A percentile compares a stretch with the other conserved stretches of the same genome.
Conservation (phyloP, 2,888 invertebrate genomes). For the Scaeva pyrastri region DNA sequence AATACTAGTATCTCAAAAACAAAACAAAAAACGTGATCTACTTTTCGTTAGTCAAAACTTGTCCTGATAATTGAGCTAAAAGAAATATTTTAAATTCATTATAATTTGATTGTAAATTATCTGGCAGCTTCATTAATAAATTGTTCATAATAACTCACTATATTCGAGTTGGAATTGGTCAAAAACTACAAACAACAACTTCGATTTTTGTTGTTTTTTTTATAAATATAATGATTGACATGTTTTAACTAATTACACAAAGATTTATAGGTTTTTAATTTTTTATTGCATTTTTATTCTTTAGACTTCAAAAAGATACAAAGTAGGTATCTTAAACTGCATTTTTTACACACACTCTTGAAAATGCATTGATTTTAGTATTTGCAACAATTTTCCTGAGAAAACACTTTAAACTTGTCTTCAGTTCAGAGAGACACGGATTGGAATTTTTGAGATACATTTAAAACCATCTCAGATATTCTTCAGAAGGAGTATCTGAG, state of each 20-base stretch:
- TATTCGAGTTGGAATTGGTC: slow-evolving; percentile 49
- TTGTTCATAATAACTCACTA: slow-evolving; percentile 66
- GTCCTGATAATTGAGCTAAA: slow-evolving; percentile 46
- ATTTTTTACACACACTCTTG: too few species aligned
- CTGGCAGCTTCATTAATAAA: slow-evolving; percentile 44
- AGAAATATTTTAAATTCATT: slow-evolving; percentile 57
- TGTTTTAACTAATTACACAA: slow-evolving; percentile 68
- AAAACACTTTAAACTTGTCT: slow-evolving; percentile 67
- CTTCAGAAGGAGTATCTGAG: not conserved
- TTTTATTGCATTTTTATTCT: slow-evolving; percentile 12
- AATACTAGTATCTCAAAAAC: not conserved
- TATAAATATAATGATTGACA: slow-evolving; percentile 15
- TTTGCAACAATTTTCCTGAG: slow-evolving; percentile 59
- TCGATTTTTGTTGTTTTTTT: slow-evolving; percentile 42
- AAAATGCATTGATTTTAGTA: slow-evolving; percentile 6
- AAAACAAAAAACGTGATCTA: slow-evolving; percentile 15
- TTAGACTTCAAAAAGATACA: slow-evolving; percentile 16
- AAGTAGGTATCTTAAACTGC: slow-evolving; percentile 33
- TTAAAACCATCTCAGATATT: not conserved
- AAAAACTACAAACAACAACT: not conserved
- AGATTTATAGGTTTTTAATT: slow-evolving; percentile 70
- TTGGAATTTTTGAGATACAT: slow-evolving; percentile 53
- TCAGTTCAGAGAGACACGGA: slow-evolving; percentile 56
- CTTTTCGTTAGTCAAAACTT: slow-evolving; percentile 53
- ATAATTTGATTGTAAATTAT: slow-evolving; percentile 68